Percentiles rank a stretch among this genome's conserved stretches.
Evolutionary conservation across 2,888 invertebrate genomes (phyloP).

Genomic region (Noctuana brunneofusca): DNA sequence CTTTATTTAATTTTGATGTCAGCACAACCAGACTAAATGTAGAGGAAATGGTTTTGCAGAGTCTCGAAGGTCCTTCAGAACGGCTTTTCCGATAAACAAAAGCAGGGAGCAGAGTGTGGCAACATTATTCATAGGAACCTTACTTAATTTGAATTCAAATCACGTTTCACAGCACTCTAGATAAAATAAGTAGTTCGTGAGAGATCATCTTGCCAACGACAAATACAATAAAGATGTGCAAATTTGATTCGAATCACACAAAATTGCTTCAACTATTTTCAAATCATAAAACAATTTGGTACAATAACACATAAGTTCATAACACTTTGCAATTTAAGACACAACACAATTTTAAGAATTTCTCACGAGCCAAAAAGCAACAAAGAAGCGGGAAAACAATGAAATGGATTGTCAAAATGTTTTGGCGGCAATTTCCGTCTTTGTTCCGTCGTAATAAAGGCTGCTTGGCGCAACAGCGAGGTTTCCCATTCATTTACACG

Average conservation of each 20-base stretch:
- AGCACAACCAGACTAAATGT: no score
- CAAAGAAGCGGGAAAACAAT: constrained; percentile 25
- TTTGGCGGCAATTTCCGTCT: constrained; percentile 21
- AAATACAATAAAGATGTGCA: constrained; percentile 11
- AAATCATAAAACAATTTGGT: constrained; percentile 19
- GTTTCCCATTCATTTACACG: constrained; percentile 29
- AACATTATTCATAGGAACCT: constrained; percentile 1
- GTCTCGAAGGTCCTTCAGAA: neutral
- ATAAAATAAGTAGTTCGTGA: constrained; percentile 24
- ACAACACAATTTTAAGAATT: constrained; percentile 14
- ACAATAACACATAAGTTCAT: constrained; percentile 16
- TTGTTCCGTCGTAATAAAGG: constrained; percentile 27
- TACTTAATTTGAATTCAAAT: constrained; percentile 21
- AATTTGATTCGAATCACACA: constrained; percentile 14
- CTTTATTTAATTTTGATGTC: no score
- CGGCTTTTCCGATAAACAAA: neutral
- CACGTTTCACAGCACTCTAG: constrained; percentile 18
- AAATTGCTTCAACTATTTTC: constrained; percentile 25
- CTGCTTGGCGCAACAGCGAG: constrained; percentile 4
- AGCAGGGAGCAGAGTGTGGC: neutral
- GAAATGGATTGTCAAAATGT: constrained; percentile 29
- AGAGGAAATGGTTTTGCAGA: no score
- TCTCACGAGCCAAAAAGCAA: constrained; percentile 27
- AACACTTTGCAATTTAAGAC: constrained; percentile 22
- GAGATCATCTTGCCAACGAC: constrained; percentile 15